Conservation (phyloP, 2,113 vertebrate genomes). For the Capricornis sumatraensis region DNA sequence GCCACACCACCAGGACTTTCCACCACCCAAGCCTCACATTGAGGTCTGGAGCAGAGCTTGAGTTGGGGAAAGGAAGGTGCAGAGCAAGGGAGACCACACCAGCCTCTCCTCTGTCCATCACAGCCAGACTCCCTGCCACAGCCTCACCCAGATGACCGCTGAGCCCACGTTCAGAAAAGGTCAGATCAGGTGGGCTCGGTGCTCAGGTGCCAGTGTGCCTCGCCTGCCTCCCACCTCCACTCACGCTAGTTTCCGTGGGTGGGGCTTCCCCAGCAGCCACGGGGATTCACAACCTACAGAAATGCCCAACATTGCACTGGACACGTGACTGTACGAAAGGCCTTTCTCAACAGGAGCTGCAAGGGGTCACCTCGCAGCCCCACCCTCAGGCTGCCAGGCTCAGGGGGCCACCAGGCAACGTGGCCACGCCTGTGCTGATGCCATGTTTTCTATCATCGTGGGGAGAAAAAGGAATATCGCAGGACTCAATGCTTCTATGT, state of each 20-base stretch:
- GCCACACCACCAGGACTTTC: neutral
- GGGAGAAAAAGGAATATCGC: neutral
- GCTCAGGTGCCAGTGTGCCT: fast-evolving
- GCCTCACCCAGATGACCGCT: neutral
- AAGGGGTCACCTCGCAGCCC: fast-evolving
- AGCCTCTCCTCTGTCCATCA: neutral
- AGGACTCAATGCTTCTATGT: fast-evolving
- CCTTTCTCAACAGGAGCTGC: neutral
- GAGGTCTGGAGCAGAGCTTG: neutral
- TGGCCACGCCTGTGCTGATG: neutral
- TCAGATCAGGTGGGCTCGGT: fast-evolving
- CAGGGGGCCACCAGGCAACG: neutral
- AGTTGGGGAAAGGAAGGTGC: no score
- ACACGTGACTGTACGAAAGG: fast-evolving
- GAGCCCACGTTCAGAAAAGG: neutral
- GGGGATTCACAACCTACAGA: neutral
- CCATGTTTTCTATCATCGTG: fast-evolving
- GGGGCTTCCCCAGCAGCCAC: no score
- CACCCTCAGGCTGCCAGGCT: neutral
- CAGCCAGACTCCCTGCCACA: no score
- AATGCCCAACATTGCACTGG: fast-evolving
- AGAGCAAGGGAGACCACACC: no score
- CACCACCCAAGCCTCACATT: fast-evolving
- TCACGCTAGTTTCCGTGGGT: fast-evolving
- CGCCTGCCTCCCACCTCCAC: fast-evolving